Evolutionary conservation across 2,113 vertebrate species (phyloP).

Genomic region (Zonotrichia leucophrys): DNA sequence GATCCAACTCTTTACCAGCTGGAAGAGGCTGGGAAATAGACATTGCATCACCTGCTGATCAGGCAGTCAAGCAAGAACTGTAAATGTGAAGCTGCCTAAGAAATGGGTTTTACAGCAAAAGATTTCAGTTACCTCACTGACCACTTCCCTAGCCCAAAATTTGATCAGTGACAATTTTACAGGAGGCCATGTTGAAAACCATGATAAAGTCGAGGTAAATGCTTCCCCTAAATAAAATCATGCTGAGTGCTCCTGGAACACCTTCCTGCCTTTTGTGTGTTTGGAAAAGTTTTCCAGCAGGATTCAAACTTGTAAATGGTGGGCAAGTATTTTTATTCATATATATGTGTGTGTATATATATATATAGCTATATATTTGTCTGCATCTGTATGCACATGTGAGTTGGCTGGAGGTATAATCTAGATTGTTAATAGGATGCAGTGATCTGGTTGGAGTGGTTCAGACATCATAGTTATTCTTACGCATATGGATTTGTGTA

Average conservation of each 20-base stretch:
- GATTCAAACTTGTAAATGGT: neutral
- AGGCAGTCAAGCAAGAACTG: neutral
- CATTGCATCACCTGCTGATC: neutral
- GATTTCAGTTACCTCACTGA: neutral
- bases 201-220: neutral
- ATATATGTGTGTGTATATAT: accelerated
- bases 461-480: neutral
- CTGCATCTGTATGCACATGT: accelerated
- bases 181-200: neutral
- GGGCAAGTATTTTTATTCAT: neutral
- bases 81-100: neutral
- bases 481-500: neutral
- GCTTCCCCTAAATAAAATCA: neutral
- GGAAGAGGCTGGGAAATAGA: neutral
- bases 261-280: neutral
- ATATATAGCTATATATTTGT: neutral
- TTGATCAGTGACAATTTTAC: neutral
- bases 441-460: neutral
- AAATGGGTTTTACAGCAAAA: neutral
- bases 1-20: neutral
- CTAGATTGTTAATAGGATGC: neutral
- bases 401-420: neutral
- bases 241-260: neutral
- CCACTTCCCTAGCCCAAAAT: neutral
- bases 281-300: neutral